Conservation (phyloP, 2,113 vertebrate species). For the pig (Sus scrofa) region T2T-Sscrofa CM000821.6:17852501-17853000, state of each 20-base stretch:
- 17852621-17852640: slow-evolving; percentile 88
- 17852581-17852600: neutral
- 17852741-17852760: slow-evolving; percentile 93
- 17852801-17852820: slow-evolving; percentile 94
- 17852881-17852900: neutral
- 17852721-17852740: slow-evolving; percentile 94
- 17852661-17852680: slow-evolving; percentile 93
- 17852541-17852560: neutral
- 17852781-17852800: slow-evolving; percentile 94
- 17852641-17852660: slow-evolving; percentile 92
- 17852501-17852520: neutral
- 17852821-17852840: slow-evolving; percentile 87
- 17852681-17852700: slow-evolving; percentile 92
- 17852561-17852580: neutral
- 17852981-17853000: neutral
- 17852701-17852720: slow-evolving; percentile 90
- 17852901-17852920: neutral
- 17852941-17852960: neutral
- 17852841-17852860: accelerated
- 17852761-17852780: slow-evolving; percentile 92
- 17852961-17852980: neutral
- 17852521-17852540: neutral
- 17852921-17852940: neutral
- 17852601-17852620: slow-evolving; percentile 93
- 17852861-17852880: accelerated